Conservation (phyloP, 2,888 invertebrate genomes). For the Deilephila elpenor region DNA sequence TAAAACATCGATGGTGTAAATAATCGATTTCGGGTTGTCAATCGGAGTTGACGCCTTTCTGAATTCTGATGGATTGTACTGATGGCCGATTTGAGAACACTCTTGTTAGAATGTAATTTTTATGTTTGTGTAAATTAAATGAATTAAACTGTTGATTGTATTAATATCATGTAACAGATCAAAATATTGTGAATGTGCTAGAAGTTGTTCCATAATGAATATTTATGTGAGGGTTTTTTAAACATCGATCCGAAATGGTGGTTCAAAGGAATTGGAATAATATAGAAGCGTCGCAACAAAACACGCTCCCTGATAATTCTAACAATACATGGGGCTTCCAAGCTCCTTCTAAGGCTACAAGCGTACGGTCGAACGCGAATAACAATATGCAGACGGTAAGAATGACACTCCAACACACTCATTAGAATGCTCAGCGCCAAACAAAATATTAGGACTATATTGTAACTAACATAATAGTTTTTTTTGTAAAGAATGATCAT, state of each 20-base stretch:
- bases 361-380: slow-evolving; percentile 57
- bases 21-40: neutral
- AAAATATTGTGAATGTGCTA: slow-evolving; percentile 40
- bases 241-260: slow-evolving; percentile 69
- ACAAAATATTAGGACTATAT: neutral
- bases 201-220: slow-evolving; percentile 38
- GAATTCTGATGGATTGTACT: no score
- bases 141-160: slow-evolving; percentile 1
- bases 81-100: neutral
- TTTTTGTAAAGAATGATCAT: no score
- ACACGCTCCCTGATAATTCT: slow-evolving; percentile 57
- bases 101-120: neutral
- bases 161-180: neutral
- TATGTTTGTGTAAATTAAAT: slow-evolving; percentile 22
- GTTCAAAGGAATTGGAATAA: slow-evolving; percentile 76
- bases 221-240: slow-evolving; percentile 39
- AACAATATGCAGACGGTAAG: slow-evolving; percentile 71
- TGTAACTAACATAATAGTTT: no score
- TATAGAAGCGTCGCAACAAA: slow-evolving; percentile 66
- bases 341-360: slow-evolving; percentile 63
- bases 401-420: neutral
- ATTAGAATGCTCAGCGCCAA: neutral
- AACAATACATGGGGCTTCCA: slow-evolving; percentile 72
- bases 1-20: no score
- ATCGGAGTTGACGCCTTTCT: neutral